Conservation (phyloP, 2,888 invertebrate genomes). For the Phania funesta region DNA sequence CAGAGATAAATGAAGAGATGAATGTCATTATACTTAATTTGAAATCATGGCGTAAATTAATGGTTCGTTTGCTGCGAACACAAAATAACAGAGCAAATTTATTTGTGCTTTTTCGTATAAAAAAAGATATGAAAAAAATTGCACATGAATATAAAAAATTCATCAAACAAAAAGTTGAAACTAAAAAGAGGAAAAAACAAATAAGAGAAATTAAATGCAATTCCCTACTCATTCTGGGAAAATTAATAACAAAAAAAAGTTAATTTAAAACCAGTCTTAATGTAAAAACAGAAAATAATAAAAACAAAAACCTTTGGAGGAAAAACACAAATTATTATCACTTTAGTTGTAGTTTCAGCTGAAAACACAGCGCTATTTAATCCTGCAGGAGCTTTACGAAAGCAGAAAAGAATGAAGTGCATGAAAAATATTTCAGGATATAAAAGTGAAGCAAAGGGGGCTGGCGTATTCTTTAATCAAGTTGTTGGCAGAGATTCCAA, state of each 20-base stretch:
- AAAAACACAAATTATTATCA: conserved; percentile 40
- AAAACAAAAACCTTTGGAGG: not conserved
- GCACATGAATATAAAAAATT: conserved; percentile 8
- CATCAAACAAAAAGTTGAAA: not conserved
- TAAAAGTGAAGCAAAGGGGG: not conserved
- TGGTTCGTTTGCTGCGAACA: conserved; percentile 62
- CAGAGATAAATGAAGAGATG: conserved; percentile 15
- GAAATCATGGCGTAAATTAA: conserved; percentile 68
- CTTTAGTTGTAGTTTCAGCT: not conserved
- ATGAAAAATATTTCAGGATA: not conserved
- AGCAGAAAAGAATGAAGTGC: not conserved
- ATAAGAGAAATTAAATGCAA: not conserved
- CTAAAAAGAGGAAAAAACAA: conserved; percentile 1
- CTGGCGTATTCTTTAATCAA: too few relatives aligned
- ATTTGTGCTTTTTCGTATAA: not conserved
- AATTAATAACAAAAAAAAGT: conserved; percentile 12
- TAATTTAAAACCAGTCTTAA: not conserved
- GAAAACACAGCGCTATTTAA: not conserved
- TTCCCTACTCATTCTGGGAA: not conserved
- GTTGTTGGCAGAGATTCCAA: too few relatives aligned
- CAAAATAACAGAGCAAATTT: conserved; percentile 16
- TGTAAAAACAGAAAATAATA: not conserved
- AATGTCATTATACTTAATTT: conserved; percentile 67
- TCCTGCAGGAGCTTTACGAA: not conserved
- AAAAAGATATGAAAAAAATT: not conserved